Evolutionary conservation across 2,888 invertebrate genomes (phyloP).

Genomic region (Lobophora halterata): DNA sequence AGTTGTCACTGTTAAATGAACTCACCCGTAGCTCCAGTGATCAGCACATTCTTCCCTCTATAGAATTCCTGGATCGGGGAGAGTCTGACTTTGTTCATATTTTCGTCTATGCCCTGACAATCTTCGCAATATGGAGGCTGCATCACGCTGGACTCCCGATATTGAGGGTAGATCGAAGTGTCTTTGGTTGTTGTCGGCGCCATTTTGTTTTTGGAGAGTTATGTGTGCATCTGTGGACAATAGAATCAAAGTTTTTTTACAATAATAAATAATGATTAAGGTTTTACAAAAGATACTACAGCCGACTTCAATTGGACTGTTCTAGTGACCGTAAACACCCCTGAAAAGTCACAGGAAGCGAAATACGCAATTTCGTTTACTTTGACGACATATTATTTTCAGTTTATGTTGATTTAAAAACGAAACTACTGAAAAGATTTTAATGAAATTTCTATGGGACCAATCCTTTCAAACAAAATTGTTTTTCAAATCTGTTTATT

Average conservation of each 20-base stretch:
- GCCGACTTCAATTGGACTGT: too few relatives aligned
- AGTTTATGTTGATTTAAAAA: too few relatives aligned
- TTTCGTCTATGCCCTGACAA: conserved; percentile 35
- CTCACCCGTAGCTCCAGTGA: conserved; percentile 83
- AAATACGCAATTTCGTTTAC: too few relatives aligned
- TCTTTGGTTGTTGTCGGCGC: conserved; percentile 26
- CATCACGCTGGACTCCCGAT: conserved; percentile 12
- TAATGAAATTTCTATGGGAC: too few relatives aligned
- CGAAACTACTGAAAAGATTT: too few relatives aligned
- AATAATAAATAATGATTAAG: too few relatives aligned
- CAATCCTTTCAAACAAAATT: too few relatives aligned
- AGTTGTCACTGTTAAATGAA: background rate
- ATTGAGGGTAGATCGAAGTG: conserved; percentile 2
- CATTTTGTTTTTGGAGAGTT: conserved; percentile 36
- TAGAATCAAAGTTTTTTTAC: conserved; percentile 11
- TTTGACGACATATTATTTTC: too few relatives aligned
- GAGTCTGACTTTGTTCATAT: conserved; percentile 42
- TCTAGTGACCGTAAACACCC: too few relatives aligned
- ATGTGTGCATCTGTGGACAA: conserved; percentile 40
- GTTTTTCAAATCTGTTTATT: too few relatives aligned
- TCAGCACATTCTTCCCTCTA: conserved; percentile 77
- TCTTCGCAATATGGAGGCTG: conserved; percentile 24
- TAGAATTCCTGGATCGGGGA: conserved; percentile 81
- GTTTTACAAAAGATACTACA: too few relatives aligned
- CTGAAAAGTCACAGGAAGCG: too few relatives aligned